These are phyloP conservation scores for Anseranas semipalmata DNA, from an alignment of 2,113 vertebrate genomes.

Conservation along the genomic window DNA sequence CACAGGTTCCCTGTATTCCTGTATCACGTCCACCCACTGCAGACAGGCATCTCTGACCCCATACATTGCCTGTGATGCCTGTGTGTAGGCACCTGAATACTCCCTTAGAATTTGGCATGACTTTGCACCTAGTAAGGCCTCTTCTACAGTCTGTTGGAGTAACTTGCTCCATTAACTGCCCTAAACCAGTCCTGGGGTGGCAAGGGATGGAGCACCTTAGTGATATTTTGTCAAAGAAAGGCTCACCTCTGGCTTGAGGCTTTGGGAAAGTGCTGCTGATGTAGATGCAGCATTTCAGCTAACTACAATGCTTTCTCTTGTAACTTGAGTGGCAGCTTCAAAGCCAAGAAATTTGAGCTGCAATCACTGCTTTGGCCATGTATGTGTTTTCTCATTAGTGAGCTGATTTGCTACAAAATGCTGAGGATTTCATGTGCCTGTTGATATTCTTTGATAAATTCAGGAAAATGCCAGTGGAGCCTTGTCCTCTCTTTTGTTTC, in stretches of 20 bases:
- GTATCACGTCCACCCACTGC: not conserved
- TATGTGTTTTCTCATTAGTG: not conserved
- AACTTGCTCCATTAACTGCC: not conserved
- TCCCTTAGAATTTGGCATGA: not conserved
- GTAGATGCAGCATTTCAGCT: not conserved
- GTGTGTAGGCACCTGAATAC: not conserved
- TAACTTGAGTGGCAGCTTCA: not conserved
- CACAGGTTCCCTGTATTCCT: not conserved
- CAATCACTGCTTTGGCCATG: not conserved
- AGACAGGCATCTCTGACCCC: not conserved
- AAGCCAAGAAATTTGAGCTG: not conserved
- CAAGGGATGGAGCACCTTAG: not conserved
- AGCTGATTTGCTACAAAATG: constrained; percentile 1
- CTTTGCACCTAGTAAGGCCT: not conserved
- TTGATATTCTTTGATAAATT: not conserved
- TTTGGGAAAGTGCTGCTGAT: not conserved
- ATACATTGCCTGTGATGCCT: accelerated
- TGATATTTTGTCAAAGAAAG: not conserved
- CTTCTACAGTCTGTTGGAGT: not conserved
- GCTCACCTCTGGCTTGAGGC: accelerated
- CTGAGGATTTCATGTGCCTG: not conserved
- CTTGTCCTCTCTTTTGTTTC: not conserved
- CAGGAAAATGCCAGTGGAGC: not conserved
- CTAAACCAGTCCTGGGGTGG: not conserved
- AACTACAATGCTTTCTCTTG: not conserved